Percentiles rank a stretch among this genome's conserved stretches.
These are phyloP conservation scores for Athripsodes cinereus DNA, from an alignment of 2,888 invertebrate species.

Conservation along the genomic window DNA sequence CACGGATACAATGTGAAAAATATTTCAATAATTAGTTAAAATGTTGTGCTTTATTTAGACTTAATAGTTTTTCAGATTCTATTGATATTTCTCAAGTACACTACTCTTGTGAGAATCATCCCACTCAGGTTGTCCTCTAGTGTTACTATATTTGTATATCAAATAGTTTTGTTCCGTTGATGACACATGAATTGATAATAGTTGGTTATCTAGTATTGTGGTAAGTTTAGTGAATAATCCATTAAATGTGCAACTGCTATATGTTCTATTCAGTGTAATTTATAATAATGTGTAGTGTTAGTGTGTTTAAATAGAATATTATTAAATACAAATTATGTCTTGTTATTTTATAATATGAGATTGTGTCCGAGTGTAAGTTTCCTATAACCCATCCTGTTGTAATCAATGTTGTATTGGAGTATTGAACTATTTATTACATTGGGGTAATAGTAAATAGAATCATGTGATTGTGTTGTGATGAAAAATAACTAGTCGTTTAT, in stretches of 20 bases:
- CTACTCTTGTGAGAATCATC: neutral
- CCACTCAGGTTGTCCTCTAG: neutral
- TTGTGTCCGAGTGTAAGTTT: neutral
- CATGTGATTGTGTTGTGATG: too few species aligned
- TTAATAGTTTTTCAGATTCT: too few species aligned
- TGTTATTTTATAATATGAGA: conserved; percentile 14
- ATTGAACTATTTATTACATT: too few species aligned
- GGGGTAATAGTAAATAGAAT: neutral
- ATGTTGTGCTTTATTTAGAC: too few species aligned
- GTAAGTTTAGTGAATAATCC: conserved; percentile 6
- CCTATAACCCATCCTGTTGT: neutral
- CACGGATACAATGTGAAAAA: neutral
- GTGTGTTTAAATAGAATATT: conserved; percentile 49
- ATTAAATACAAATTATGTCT: conserved; percentile 29
- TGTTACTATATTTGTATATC: neutral
- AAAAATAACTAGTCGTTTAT: too few species aligned
- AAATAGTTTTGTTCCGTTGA: conserved; percentile 1
- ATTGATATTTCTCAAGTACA: too few species aligned
- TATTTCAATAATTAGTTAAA: too few species aligned
- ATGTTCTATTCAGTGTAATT: conserved; percentile 32
- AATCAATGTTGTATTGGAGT: too few species aligned
- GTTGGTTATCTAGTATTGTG: neutral
- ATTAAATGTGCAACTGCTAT: conserved; percentile 1
- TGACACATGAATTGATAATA: neutral
- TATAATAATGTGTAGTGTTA: conserved; percentile 44